Evolutionary conservation across 53 echinoderm and acorn worm species (phyloP).

Genomic region (Paelopatides confundens): DNA sequence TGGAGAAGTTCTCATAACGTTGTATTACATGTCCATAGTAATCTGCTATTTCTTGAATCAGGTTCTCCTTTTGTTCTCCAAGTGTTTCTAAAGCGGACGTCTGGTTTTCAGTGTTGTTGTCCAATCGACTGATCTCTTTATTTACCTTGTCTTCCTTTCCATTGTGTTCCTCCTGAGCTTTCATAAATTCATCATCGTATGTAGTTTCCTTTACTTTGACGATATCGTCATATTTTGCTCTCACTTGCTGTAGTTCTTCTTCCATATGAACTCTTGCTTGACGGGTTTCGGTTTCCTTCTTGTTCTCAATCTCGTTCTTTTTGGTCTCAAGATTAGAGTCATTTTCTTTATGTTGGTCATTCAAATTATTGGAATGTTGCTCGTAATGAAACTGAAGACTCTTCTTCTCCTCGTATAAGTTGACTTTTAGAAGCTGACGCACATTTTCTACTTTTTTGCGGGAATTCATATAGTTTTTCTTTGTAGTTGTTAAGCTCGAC

Average conservation of each 20-base stretch:
- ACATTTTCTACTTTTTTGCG: not conserved
- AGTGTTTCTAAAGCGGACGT: not conserved
- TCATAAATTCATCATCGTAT: not conserved
- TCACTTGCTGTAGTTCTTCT: not conserved
- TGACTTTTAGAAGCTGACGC: not conserved
- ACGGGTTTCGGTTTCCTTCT: not conserved
- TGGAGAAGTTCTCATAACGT: constrained; percentile 9
- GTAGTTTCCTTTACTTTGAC: not conserved
- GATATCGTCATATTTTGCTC: not conserved
- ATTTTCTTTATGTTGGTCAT: not conserved
- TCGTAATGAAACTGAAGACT: not conserved
- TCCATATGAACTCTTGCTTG: not conserved
- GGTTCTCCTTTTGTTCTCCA: not conserved
- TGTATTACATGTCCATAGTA: not conserved
- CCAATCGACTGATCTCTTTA: not conserved
- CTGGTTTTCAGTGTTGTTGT: not conserved
- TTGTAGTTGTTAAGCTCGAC: not conserved
- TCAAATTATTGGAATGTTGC: not conserved
- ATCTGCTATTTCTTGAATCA: not conserved
- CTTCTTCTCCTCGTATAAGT: not conserved
- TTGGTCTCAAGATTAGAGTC: not conserved
- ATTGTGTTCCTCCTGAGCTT: not conserved
- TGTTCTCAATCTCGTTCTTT: not conserved
- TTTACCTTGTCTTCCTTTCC: not conserved
- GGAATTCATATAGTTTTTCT: not conserved